Evolutionary conservation across 1,140 invertebrate species (phyloP), one percentile per base, ranked within the genome.

Genomic region (Saccostrea glomerata): DNA sequence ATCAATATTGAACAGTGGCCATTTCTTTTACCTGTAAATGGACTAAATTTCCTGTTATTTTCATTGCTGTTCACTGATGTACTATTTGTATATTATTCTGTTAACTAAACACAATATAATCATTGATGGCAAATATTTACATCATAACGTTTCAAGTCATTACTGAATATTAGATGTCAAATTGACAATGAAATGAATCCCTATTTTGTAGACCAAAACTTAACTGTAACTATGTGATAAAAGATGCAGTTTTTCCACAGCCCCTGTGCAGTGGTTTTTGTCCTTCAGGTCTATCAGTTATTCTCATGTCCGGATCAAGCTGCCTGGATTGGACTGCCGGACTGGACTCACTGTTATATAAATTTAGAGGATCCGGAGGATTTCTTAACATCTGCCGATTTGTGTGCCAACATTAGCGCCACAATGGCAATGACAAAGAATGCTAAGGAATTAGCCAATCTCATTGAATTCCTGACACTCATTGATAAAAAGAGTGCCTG

Each of bases 371-470:
- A 30, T 13, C 9, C 11, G 12, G 25, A 36, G 30, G 70, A 77
- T 36, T 77, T 77, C 25, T 2, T 77, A 25, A 77, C 70, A 15
- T 77, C 70, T 13, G 70, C 70, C 4, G 11, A 77, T 30, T 15
- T 77, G 25, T 77, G 70, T 25, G 23, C 70, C 13, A 13, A 25
- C 25, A 77, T 77, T 11, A 77, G 30, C 25, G 30, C 70, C 70
- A 77, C 70, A 77, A 77, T 77, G 70, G 70, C 70, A 2, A 77
- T 77, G 70, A 25, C 70, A 3, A 77, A 77, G 30, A 77, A 77
- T 36, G 30, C 11, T 12, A 11, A 15, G 25, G 70, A 77, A 77
- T 15, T 77, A 2, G 9, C 13, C 9, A 11, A 77, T 15, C 70
- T 77, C 13, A 30, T 36, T 36, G 2, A 9, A 30, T 77, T 77